Base-by-base conservation (phyloP, 1,140 invertebrate species). In the Cheumatopsyche charites region DNA sequence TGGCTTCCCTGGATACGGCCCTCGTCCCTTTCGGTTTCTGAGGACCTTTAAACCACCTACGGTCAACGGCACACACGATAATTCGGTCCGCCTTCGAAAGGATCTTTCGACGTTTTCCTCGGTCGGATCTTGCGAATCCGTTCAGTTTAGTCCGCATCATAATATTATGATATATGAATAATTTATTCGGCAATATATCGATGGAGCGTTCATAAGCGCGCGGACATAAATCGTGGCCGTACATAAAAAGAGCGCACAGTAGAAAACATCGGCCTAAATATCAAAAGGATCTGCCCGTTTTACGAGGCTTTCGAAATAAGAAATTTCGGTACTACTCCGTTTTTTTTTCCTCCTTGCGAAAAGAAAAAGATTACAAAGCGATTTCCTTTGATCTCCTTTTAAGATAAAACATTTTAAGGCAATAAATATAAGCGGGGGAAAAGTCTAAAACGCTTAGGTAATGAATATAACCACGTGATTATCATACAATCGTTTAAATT, bases 321-420 rank as follows among this genome's bases (percentile, higher is more conserved):
- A 58, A 58, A 58, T 58, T 58, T 58, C 55, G 29, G 55, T 58
- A 58, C 19, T 58, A 58, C 23, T 58, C n/a, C n/a, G 55, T 7
- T 25, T 23, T 58, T 58, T 58, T 58, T 58, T 52, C 23, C 23
- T 52, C 15, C 29, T 36, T 23, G 21, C 12, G 7, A 58, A 58
- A 58, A 58, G 55, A 58, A 58, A 58, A 58, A 58, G 55, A 58
- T 58, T 58, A 58, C 55, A 19, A 58, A 58, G 55, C 55, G 55
- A 58, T 58, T 58, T 25, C 55, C 55, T 58, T 58, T 58, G 55
- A 58, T 58, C 55, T 58, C 25, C 21, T 9, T 58, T 58, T 58
- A n/a, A 7, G 55, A 58, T 58, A 13, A 58, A 58, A 58, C 19
- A 58, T 25, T 58, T 25, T 58, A 58, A 58, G 23, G 23, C 23